Base-by-base conservation (phyloP, 1,140 invertebrate genomes). In the Oreohelix idahoensis region DNA sequence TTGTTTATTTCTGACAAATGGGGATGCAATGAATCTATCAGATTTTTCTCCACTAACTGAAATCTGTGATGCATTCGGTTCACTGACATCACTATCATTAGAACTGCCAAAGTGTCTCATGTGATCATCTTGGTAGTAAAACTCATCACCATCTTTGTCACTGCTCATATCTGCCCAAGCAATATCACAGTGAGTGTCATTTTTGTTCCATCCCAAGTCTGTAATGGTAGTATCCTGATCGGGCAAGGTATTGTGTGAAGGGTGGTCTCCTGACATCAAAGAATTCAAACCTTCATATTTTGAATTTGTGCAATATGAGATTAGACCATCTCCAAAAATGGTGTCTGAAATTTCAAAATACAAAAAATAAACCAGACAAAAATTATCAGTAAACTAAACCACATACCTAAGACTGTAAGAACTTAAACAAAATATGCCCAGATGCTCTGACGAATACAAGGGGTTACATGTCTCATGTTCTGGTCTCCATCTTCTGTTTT, bases 221-320 rank as follows among this genome's bases (percentile, higher is more conserved):
- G 45, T 10, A 73, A 11, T 73, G 63, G 70, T 73, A 38, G 35
- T 23, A 35, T 73, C 70, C 35, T 73, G 70, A 32, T 73, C 70
- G 36, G 70, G 11, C 10, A 73, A 17, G 26, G 10, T 73, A 11
- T 35, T 38, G 36, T n/a, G 36, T n/a, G 70, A 73, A n/a, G 35
- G 17, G 15, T 35, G 17, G 35, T 73, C 35, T 23, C 29, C 70
- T 20, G 35, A 38, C 10, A 36, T 32, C 5, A 13, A 36, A 38
- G 36, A 23, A 26, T 73, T 35, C 70, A 38, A 38, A 20, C 35
- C 70, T 20, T 36, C 2, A 38, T n/a, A n/a, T n/a, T n/a, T n/a
- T n/a, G n/a, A n/a, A n/a, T n/a, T n/a, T n/a, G n/a, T n/a, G n/a
- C n/a, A n/a, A n/a, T n/a, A n/a, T n/a, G n/a, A n/a, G n/a, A n/a